Percentiles rank a stretch among this genome's conserved stretches.
These are phyloP conservation scores for Calameuta pallipes DNA, from an alignment of 2,888 invertebrate species.

Conservation along the genomic window DNA sequence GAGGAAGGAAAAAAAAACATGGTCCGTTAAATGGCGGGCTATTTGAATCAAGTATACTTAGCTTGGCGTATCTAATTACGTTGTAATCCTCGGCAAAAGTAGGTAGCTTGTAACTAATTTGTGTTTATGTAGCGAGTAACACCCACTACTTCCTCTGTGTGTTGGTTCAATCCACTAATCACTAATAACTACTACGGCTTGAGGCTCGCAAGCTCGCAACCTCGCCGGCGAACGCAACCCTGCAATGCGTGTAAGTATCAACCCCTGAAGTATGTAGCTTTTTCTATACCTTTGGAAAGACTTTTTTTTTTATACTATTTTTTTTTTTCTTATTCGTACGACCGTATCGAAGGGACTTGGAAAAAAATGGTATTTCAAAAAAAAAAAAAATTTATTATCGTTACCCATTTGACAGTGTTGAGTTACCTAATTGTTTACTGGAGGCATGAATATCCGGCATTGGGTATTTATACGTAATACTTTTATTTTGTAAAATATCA, in stretches of 20 bases:
- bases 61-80: slow-evolving; percentile 4
- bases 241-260: slow-evolving; percentile 57
- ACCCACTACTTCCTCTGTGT: slow-evolving; percentile 57
- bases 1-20: background rate
- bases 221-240: slow-evolving; percentile 50
- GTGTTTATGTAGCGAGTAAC: slow-evolving; percentile 65
- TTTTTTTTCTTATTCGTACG: background rate
- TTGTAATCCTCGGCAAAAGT: slow-evolving; percentile 45
- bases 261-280: slow-evolving; percentile 21
- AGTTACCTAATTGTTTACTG: background rate
- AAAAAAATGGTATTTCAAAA: background rate
- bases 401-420: background rate
- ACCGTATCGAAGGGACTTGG: background rate
- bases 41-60: background rate
- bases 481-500: background rate
- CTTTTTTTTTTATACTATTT: no score
- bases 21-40: background rate
- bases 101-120: slow-evolving; percentile 65
- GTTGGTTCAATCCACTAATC: slow-evolving; percentile 63
- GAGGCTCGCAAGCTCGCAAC: slow-evolving; percentile 55
- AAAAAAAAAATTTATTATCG: no score
- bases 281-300: background rate
- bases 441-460: background rate
- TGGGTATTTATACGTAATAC: background rate
- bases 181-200: slow-evolving; percentile 60